Evolutionary conservation across 2,113 vertebrate species (phyloP), one percentile per base, ranked within the genome.

Genomic region (Trogon melanurus): DNA sequence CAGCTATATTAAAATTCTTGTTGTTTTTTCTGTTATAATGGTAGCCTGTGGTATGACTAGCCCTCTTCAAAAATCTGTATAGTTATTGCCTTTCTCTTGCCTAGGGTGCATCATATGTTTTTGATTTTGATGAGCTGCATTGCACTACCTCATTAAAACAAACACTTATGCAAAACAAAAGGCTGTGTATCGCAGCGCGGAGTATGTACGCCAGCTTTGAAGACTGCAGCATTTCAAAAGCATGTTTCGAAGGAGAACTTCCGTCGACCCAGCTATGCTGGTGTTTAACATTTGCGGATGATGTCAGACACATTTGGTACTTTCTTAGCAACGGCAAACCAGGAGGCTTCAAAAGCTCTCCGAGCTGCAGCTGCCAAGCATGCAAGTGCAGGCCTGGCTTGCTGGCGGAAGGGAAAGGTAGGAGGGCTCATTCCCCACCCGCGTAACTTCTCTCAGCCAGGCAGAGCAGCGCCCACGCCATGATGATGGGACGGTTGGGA

Each of bases 1-100:
- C 98, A 98, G 96, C 96, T 97, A 97, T 98, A 98, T 98, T 98
- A 98, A 98, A 98, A 98, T 98, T 97, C 97, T 97, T 98, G 97
- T 98, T 98, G 97, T 98, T 98, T 97, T 97, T 98, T 97, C 97
- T 96, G 87, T 97, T 97, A 97, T 97, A 98, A 97, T 97, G 97
- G 98, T 97, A 97, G 97, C 97, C 97, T 98, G 97, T 98, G 98
- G 97, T 97, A 98, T 98, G 98, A 98, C 96, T 93, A 97, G 98
- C 97, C 96, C 94, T 96, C 96, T 97, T 98, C 97, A 98, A 88
- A 97, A 97, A 97, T 97, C 97, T 97, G 96, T 23, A 38, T 56
- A 82, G 96, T 98, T 98, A 98, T 98, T 98, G 98, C 97, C 97
- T 98, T 96, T 97, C 96, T 96, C 93, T 96, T 91, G 98, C 98